Evolutionary conservation across 2,113 vertebrate species (phyloP).

Genomic region (Oreochromis aureus): DNA sequence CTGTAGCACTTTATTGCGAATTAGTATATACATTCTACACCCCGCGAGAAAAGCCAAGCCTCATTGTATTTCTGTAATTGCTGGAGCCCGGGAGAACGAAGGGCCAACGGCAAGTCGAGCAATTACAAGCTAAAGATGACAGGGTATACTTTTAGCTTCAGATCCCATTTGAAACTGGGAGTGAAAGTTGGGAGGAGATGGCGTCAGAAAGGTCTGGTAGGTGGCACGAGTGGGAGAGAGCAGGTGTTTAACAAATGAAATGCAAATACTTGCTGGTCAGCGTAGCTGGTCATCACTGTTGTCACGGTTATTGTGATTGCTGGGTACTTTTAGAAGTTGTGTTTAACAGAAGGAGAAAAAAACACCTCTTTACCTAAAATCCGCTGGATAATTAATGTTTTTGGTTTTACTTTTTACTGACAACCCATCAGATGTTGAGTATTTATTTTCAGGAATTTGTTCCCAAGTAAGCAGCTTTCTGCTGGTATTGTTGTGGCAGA

Average conservation of each 20-base stretch:
- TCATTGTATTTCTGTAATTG: constrained; percentile 98
- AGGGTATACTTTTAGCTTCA: constrained; percentile 83
- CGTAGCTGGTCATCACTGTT: neutral
- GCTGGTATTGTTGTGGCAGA: neutral
- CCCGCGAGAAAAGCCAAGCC: constrained; percentile 85
- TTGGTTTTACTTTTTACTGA: neutral
- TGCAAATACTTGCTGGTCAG: neutral
- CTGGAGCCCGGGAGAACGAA: constrained; percentile 85
- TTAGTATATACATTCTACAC: constrained; percentile 98
- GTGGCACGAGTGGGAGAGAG: neutral
- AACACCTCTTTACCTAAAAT: neutral
- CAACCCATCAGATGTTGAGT: neutral
- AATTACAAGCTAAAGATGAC: constrained; percentile 90
- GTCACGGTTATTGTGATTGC: neutral
- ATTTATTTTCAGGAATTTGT: neutral
- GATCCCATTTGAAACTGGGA: constrained; percentile 69
- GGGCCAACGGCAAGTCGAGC: constrained; percentile 82
- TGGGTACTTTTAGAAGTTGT: neutral
- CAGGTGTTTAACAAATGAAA: constrained; percentile 23
- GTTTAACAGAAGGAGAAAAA: neutral
- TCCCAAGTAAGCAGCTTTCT: neutral
- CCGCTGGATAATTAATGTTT: neutral
- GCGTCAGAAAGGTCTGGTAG: neutral
- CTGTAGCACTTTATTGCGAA: constrained; percentile 99
- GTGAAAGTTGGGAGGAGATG: constrained; percentile 8